Conservation (phyloP, 2,888 invertebrate species). For the Nomada lathburiana region DNA sequence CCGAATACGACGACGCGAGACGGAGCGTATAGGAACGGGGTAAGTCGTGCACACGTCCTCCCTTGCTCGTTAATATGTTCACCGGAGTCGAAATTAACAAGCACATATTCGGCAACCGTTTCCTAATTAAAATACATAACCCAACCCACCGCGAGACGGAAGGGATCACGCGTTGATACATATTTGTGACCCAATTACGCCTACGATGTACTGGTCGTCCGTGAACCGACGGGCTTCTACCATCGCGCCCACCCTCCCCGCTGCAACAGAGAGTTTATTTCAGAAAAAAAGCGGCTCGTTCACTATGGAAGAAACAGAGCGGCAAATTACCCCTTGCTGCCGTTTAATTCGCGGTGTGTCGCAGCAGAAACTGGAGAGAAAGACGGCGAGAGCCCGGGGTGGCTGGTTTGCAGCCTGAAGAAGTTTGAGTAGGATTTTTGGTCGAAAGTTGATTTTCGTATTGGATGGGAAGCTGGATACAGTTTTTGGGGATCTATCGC, state of each 20-base stretch:
- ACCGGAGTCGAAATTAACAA: slow-evolving; percentile 57
- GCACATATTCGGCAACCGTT: slow-evolving; percentile 50
- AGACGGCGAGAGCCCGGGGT: neutral
- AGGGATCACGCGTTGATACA: slow-evolving; percentile 58
- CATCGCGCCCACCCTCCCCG: neutral
- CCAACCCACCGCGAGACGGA: slow-evolving; percentile 20
- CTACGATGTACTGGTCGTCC: slow-evolving; percentile 26
- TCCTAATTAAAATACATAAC: slow-evolving; percentile 66
- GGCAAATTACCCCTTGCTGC: slow-evolving; percentile 50
- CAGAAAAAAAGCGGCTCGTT: slow-evolving; percentile 6
- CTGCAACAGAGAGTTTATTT: slow-evolving; percentile 35
- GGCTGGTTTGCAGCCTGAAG: neutral
- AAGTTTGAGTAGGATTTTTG: neutral
- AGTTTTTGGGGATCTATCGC: too few relatives aligned
- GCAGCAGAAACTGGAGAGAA: neutral
- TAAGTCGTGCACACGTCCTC: neutral
- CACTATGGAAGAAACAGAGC: slow-evolving; percentile 53
- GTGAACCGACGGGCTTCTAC: slow-evolving; percentile 4
- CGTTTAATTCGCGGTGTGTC: slow-evolving; percentile 38
- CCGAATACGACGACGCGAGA: slow-evolving; percentile 12
- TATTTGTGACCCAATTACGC: slow-evolving; percentile 65
- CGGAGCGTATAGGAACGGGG: neutral
- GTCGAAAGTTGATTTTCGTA: slow-evolving; percentile 5
- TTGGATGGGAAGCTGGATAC: neutral
- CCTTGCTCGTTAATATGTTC: slow-evolving; percentile 57